Evolutionary conservation across 2,797 vertebrate species (phyloP).

Genomic region (Lagorchestes hirsutus): DNA sequence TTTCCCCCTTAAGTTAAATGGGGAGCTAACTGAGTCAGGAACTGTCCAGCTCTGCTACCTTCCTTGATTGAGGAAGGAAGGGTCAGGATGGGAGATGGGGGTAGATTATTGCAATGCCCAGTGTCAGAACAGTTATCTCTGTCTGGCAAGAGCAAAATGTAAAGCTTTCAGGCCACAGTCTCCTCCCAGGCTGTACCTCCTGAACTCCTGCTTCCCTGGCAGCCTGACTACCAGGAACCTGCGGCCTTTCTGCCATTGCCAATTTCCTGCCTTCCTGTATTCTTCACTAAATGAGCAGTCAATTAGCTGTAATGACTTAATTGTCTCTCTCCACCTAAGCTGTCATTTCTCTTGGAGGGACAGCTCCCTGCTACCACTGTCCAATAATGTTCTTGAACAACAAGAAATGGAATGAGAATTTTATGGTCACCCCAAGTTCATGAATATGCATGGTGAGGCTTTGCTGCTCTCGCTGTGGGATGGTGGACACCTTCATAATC

Average conservation of each 20-base stretch:
- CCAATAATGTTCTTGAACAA: background rate
- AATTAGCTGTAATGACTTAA: background rate
- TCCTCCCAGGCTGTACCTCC: background rate
- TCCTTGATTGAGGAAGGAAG: background rate
- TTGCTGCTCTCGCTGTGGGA: background rate
- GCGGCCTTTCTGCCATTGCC: background rate
- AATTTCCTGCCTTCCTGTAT: background rate
- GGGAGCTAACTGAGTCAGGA: background rate
- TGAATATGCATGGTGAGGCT: background rate
- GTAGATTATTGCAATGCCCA: background rate
- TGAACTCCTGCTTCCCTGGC: background rate
- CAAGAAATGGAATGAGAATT: background rate
- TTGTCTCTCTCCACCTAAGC: background rate
- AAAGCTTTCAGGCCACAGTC: background rate
- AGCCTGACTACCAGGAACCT: background rate
- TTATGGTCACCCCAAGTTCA: background rate
- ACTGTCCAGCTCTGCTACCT: background rate
- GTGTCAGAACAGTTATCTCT: background rate
- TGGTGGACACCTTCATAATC: background rate
- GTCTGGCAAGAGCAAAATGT: background rate
- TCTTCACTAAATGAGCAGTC: background rate
- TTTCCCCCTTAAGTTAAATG: background rate
- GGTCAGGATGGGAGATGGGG: background rate
- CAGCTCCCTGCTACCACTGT: background rate
- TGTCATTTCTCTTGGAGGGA: background rate